Evolutionary conservation across 35 echinoderm and acorn worm genomes (phyloP), one percentile per base, ranked within the genome.

Genomic region (Ophiothrix spiculata): DNA sequence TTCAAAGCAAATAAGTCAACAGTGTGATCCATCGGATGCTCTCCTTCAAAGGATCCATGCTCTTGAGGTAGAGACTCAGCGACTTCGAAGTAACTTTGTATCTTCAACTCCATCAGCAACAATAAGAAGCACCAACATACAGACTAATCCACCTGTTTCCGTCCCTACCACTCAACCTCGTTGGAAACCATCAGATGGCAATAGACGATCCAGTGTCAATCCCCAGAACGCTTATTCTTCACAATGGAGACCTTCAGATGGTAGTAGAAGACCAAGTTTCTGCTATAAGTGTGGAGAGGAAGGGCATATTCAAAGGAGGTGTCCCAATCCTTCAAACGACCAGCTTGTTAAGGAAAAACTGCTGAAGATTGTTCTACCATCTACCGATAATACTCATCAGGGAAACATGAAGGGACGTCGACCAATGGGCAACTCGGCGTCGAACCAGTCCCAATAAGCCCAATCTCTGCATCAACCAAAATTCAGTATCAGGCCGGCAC

Each of bases 281-380:
- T 93, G 91, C 63, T 93, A 79, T 41, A 75, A 45, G 16, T 93
- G 86, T 75, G 86, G 91, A 1, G 31, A 84, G 39, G 56, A 78
- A 15, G 91, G 91, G 1, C 91, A 93, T 36, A 81, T 89, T 31
- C 79, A 83, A 25, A 46, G 91, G 42, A 56, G 36, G 11, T 93
- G 91, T 35, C 19, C 4, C 16, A 82, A 86, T 0, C 46, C 39
- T 16, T 19, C 76, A 16, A 73, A 89, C 56, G 0, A 74, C 15
- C 40, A 77, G 0, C 34, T 19, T 0, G 91, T 93, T 17, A 88
- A 84, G 31, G 1, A 35, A 11, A 89, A 87, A 45, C 29, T 93
- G 15, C 80, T 93, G 17, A 35, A 85, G 36, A 38, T 79, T 31
- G 36, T 85, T 3, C 56, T 77, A 16, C 83, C 78, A 82, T 75